Evolutionary conservation across 2,113 vertebrate genomes (phyloP).

Genomic region (Ramphastos sulfuratus): DNA sequence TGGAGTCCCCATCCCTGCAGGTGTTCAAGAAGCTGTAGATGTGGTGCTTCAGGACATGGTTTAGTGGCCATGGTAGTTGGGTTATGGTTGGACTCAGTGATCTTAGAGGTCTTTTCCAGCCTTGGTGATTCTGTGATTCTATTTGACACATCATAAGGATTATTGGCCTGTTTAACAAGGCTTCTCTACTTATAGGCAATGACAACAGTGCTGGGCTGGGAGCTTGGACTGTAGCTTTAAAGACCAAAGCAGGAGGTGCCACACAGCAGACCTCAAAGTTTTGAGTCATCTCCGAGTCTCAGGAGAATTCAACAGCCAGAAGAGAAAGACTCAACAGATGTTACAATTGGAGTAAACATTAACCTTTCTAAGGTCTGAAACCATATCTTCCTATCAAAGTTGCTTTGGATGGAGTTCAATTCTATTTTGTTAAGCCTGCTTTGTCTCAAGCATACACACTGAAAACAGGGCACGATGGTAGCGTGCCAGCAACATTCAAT

Average conservation of each 20-base stretch:
- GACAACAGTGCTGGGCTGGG: background rate
- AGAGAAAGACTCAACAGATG: background rate
- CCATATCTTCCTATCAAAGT: background rate
- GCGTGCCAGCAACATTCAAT: background rate
- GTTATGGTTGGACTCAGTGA: too few species aligned
- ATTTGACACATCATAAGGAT: background rate
- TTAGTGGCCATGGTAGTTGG: too few species aligned
- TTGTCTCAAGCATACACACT: background rate
- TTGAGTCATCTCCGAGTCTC: rapidly evolving
- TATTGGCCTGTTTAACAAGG: background rate
- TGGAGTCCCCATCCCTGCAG: too few species aligned
- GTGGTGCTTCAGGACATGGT: too few species aligned
- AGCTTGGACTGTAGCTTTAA: background rate
- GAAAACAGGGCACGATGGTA: background rate
- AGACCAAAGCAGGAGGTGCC: background rate
- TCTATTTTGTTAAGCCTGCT: background rate
- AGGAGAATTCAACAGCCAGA: background rate
- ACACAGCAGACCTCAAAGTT: background rate
- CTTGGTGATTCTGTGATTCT: too few species aligned
- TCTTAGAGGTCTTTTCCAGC: too few species aligned
- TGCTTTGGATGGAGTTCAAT: background rate
- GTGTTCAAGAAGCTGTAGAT: too few species aligned
- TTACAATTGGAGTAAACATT: background rate
- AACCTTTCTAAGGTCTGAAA: background rate
- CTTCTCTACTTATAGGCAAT: background rate